A percentile compares a stretch with the other conserved stretches of the same genome.
Conservation (phyloP, 2,113 vertebrate genomes). For the Tychaedon coryphoeus region DNA sequence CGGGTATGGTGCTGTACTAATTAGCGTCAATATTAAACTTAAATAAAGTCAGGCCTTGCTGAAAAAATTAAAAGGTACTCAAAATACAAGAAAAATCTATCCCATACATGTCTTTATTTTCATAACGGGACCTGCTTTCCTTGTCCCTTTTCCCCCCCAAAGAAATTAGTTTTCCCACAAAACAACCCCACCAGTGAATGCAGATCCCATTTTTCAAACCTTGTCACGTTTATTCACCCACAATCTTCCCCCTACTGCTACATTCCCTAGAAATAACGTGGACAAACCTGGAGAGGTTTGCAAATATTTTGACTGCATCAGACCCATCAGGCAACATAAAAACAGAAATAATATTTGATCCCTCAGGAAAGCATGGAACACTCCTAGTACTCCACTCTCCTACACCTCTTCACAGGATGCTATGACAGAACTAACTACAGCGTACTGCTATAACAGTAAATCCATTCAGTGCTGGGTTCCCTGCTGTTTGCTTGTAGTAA, state of each 20-base stretch:
- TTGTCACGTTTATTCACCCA: fast-evolving
- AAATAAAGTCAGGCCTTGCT: background rate
- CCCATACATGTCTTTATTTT: background rate
- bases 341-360: background rate
- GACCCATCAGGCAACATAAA: background rate
- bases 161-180: background rate
- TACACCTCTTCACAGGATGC: background rate
- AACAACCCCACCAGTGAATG: background rate
- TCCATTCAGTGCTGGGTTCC: background rate
- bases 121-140: background rate
- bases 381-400: background rate
- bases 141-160: background rate
- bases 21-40: background rate
- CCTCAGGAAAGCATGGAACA: background rate
- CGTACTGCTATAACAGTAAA: background rate
- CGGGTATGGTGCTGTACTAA: fast-evolving
- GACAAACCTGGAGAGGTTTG: background rate
- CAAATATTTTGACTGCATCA: background rate
- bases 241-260: background rate
- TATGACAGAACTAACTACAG: background rate
- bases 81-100: background rate
- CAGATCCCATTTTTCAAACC: background rate
- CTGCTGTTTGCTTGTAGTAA: background rate
- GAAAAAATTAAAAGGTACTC: background rate
- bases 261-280: fast-evolving